Conservation (phyloP, 1,140 invertebrate species). For the Drosophila jambulina region DNA sequence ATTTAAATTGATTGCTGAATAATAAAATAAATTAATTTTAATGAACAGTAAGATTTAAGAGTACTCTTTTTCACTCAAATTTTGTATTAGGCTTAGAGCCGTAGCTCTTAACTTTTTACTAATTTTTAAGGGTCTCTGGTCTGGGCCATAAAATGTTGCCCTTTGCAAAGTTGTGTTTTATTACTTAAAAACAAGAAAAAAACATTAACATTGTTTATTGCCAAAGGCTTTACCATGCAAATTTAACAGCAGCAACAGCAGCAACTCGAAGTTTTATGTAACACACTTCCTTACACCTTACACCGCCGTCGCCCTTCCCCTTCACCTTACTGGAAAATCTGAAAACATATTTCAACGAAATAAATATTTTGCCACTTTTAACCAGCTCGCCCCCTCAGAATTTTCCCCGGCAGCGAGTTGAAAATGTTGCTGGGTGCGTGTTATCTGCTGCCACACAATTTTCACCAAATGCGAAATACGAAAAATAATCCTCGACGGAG, state of each 20-base stretch:
- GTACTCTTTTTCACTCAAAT: too few relatives aligned
- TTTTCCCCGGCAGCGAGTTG: slow-evolving; percentile 1
- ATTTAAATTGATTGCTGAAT: too few relatives aligned
- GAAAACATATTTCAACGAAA: slow-evolving; percentile 54
- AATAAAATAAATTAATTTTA: not conserved
- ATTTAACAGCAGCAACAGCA: slow-evolving; percentile 10
- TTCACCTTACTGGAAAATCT: slow-evolving; percentile 2
- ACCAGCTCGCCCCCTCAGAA: slow-evolving; percentile 9
- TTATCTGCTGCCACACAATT: slow-evolving; percentile 64
- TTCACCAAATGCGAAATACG: slow-evolving; percentile 58
- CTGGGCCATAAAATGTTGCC: not conserved
- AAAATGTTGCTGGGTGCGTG: slow-evolving; percentile 20
- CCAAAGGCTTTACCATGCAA: slow-evolving; percentile 17
- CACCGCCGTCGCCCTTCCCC: not conserved
- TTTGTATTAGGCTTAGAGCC: not conserved
- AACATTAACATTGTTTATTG: slow-evolving; percentile 12
- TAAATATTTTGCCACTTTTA: slow-evolving; percentile 55
- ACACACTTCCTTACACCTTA: slow-evolving; percentile 1
- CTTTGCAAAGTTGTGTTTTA: not conserved
- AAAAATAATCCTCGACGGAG: slow-evolving; percentile 46
- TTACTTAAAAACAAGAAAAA: slow-evolving; percentile 12
- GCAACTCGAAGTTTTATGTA: slow-evolving; percentile 21
- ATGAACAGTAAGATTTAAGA: not conserved
- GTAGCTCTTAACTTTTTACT: not conserved
- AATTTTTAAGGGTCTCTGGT: not conserved